Evolutionary conservation across 2,113 vertebrate genomes (phyloP).

Genomic region (Calypte anna): DNA sequence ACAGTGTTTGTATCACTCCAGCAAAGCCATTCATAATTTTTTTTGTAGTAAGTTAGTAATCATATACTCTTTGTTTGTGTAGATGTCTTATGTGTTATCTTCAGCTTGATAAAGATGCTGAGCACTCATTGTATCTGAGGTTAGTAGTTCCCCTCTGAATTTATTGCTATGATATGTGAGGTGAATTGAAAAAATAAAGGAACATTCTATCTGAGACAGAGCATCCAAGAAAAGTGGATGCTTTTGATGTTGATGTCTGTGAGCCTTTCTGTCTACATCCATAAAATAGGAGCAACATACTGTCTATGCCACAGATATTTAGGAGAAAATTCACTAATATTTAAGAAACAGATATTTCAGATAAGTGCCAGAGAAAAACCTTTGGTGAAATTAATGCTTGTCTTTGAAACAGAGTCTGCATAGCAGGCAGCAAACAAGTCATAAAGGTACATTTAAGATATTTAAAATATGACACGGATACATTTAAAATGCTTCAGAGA

Average conservation of each 20-base stretch:
- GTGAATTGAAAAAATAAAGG: neutral
- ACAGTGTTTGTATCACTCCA: neutral
- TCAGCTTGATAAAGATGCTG: neutral
- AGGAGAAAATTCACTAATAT: neutral
- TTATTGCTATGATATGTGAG: neutral
- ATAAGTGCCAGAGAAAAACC: neutral
- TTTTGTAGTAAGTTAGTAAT: neutral
- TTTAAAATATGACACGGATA: neutral
- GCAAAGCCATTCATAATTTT: neutral
- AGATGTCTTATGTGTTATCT: neutral
- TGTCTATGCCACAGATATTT: neutral
- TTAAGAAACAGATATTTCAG: neutral
- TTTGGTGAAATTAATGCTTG: neutral
- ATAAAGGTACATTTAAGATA: neutral
- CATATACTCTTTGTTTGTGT: rapidly evolving
- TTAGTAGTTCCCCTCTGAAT: neutral
- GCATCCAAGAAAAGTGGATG: neutral
- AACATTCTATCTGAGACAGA: neutral
- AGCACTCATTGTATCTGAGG: neutral
- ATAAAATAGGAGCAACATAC: neutral
- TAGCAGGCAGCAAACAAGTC: neutral
- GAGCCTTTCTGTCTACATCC: neutral
- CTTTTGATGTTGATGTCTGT: neutral
- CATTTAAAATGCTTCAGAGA: neutral
- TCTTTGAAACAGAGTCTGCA: neutral